A percentile compares a stretch with the other conserved stretches of the same genome.
Evolutionary conservation across 2,888 invertebrate genomes (phyloP).

Genomic region (Mesopsocus fuscifrons): DNA sequence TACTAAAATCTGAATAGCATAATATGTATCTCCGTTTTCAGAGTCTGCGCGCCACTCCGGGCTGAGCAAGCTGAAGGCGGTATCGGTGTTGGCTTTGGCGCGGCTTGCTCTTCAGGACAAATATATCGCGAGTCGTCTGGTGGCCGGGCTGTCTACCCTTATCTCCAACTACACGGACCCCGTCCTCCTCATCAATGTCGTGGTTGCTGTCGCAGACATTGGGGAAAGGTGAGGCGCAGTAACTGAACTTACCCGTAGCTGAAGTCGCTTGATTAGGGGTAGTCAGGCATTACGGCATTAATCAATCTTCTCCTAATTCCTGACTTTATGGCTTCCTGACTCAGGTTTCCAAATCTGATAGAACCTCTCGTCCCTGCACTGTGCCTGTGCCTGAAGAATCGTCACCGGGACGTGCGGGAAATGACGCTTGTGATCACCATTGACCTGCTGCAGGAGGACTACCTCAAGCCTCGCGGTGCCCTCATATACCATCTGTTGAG

Average conservation of each 20-base stretch:
- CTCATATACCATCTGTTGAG: constrained; percentile 1
- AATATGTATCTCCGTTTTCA: too few relatives aligned
- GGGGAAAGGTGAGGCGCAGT: constrained; percentile 5
- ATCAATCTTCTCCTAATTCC: too few relatives aligned
- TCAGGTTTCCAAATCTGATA: constrained; percentile 3
- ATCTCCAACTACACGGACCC: background rate
- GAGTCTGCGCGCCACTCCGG: too few relatives aligned
- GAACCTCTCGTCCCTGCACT: constrained; percentile 1
- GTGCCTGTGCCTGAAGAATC: constrained; percentile 2
- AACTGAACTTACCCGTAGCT: too few relatives aligned
- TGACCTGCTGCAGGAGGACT: constrained; percentile 5
- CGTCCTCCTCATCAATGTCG: constrained; percentile 2
- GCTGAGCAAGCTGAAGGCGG: constrained; percentile 1
- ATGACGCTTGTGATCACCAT: background rate
- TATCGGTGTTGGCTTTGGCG: background rate
- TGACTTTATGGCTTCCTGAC: too few relatives aligned
- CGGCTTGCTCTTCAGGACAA: background rate
- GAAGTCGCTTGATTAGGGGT: too few relatives aligned
- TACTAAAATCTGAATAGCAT: too few relatives aligned
- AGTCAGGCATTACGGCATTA: too few relatives aligned
- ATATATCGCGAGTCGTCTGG: constrained; percentile 1
- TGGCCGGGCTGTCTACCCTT: background rate
- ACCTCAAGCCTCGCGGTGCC: constrained; percentile 3
- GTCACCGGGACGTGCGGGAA: background rate
- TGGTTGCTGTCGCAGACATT: constrained; percentile 5